These are phyloP conservation scores for Leguminivora glycinivorella DNA, from an alignment of 1,140 invertebrate genomes.

Conservation along the genomic window DNA sequence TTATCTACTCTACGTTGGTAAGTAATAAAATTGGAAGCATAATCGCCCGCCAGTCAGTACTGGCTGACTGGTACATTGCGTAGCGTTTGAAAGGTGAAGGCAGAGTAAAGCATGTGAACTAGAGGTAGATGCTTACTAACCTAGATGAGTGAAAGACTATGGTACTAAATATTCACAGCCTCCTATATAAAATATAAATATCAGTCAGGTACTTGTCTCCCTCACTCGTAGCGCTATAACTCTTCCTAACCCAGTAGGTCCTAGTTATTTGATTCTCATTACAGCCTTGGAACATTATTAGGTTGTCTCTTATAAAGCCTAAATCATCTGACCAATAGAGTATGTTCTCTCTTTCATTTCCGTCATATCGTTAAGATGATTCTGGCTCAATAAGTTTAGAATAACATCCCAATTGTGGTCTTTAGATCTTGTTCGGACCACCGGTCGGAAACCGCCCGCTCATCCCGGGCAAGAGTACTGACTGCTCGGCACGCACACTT, in stretches of 20 bases:
- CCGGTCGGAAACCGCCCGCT: slow-evolving; percentile 31
- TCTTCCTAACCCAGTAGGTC: no score
- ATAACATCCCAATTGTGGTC: background rate
- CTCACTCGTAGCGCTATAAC: slow-evolving; percentile 6
- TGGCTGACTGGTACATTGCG: no score
- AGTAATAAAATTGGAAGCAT: no score
- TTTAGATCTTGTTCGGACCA: background rate
- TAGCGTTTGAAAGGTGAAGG: no score
- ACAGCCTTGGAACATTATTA: no score
- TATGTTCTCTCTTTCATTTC: background rate
- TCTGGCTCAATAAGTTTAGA: background rate
- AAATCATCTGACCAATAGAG: background rate
- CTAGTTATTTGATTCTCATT: no score
- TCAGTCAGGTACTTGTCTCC: slow-evolving; percentile 60
- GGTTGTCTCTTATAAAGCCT: background rate
- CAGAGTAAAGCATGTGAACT: background rate
- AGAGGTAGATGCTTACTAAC: background rate
- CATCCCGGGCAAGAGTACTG: slow-evolving; percentile 76
- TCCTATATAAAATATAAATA: slow-evolving; percentile 30
- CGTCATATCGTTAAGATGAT: background rate
- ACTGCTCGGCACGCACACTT: slow-evolving; percentile 75
- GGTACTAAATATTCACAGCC: slow-evolving; percentile 48
- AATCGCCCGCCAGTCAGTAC: no score
- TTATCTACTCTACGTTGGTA: no score
- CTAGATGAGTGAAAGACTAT: slow-evolving; percentile 31